Base-by-base conservation (phyloP, 1,140 invertebrate species). In the Centruroides sculpturatus region DNA sequence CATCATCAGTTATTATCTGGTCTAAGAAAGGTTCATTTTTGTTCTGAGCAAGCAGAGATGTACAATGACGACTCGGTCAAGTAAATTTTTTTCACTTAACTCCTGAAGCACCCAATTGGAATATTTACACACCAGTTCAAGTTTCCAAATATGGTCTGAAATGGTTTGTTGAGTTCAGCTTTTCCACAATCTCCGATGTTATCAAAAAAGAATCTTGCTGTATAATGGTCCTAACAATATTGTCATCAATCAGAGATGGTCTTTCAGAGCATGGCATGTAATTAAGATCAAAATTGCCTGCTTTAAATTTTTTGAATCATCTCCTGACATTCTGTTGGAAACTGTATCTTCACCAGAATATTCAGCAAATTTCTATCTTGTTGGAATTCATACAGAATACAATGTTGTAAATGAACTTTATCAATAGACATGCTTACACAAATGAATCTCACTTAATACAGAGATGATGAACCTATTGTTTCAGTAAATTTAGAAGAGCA, bases 1-100 rank as follows among this genome's bases (percentile, higher is more conserved):
- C 69, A 58, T 73, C 67, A 9, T 65, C 61, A 50, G 66, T 71
- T 47, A 69, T 55, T 12, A 70, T 60, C 51, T 46, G 13, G 47
- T 59, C 41, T 10, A 68, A 64, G 64, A 67, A 66, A 35, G 66
- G 57, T 36, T 69, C 58, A 11, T 65, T 61, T 46, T 62, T 59
- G 1, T 59, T 49, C 52, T 4, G n/a, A 51, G 12, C n/a, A 36
- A 59, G 50, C 11, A 62, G 49, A 52, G 34, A 51, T 47, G 35
- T 59, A 11, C 51, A 53, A 41, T 47, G 3, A 59, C 6, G 47
- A 46, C 51, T 47, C 41, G 47, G 13, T 61, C 35, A 47, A 1
- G 12, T 9, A 41, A 47, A 50, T 35, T 50, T 46, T 47, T 53
- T 35, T 47, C 3, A 13, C 50, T 59, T 52, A 59, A 54, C 41